Evolutionary conservation across 2,888 invertebrate species (phyloP), one percentile per base, ranked within the genome.

Genomic region (Lasioglossum morio): DNA sequence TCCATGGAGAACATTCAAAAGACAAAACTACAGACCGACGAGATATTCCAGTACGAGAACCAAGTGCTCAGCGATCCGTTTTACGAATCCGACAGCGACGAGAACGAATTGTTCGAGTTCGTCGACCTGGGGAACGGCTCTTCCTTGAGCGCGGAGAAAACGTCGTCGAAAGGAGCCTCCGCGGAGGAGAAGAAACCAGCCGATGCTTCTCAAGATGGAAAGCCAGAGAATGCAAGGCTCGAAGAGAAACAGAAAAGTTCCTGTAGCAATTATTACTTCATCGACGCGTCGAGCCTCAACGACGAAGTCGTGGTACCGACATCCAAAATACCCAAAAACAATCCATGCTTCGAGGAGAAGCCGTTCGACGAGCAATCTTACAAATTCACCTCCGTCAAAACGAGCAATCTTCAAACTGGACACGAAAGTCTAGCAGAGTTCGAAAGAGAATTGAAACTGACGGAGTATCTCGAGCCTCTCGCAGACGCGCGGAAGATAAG

Each of bases 221-320:
- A 72, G 73, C 70, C 87, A 40, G 85, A 89, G 60, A 74, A 57
- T 83, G 4, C 57, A 48, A 82, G 84, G 81, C 76, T 87, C 2
- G 82, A 77, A 66, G 34, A 66, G 34, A 82, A 87, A 8, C 91
- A 86, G 66, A 92, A 90, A 72, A 92, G 90, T 90, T 92, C 90
- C 82, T 92, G 91, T 92, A 94, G 91, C 89, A 96, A 93, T 95
- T 96, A 97, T 84, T 98, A 97, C 94, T 98, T 98, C 91, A 98
- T 98, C 89, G 98, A 98, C 94, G 98, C 98, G 27, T 97, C 98
- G 12, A 97, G 97, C 93, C 95, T 98, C 87, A 96, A 96, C 37
- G 98, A 98, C 94, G 98, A 98, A 93, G 91, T 94, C 19, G 93
- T 92, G 48, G 83, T 91, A 43, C 83, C 88, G n/a, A 69, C 89